Conservation (phyloP, 2,113 vertebrate genomes). For the Scartelaos histophorus region DNA sequence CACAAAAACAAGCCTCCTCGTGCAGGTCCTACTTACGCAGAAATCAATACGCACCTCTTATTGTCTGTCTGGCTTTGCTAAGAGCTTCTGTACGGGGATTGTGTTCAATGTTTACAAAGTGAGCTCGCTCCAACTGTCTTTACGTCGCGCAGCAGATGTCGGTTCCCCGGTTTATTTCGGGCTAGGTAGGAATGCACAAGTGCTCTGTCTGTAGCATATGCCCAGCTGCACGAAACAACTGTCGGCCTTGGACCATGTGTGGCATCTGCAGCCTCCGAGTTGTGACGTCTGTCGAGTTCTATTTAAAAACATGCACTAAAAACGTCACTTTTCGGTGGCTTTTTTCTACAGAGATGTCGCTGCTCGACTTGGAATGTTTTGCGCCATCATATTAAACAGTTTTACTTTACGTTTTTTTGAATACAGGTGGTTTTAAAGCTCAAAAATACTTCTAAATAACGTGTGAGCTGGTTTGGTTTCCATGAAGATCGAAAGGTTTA, state of each 20-base stretch:
- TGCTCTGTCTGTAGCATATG: slow-evolving; percentile 42
- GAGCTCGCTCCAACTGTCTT: slow-evolving; percentile 26
- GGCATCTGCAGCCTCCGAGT: not conserved
- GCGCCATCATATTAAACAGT: too few species aligned
- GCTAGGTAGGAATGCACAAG: slow-evolving; percentile 53
- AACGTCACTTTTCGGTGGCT: too few species aligned
- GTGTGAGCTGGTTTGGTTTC: too few species aligned
- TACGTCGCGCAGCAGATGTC: slow-evolving; percentile 53
- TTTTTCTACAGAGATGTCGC: too few species aligned
- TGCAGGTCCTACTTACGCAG: slow-evolving; percentile 13
- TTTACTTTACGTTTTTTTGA: too few species aligned
- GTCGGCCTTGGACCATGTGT: not conserved
- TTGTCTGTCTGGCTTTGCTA: not conserved
- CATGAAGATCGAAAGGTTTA: too few species aligned
- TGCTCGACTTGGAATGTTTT: too few species aligned
- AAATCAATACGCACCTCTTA: slow-evolving; percentile 28
- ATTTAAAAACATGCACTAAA: not conserved
- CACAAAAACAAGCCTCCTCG: slow-evolving; percentile 27
- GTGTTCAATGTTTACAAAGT: slow-evolving; percentile 21
- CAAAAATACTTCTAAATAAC: too few species aligned
- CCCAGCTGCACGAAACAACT: slow-evolving; percentile 51
- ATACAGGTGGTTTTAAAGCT: too few species aligned
- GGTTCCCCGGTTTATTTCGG: slow-evolving; percentile 53
- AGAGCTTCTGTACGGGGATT: slow-evolving; percentile 13
- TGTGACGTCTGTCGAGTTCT: not conserved